Evolutionary conservation across 1,140 invertebrate species (phyloP).

Genomic region (Tetranychus urticae): DNA sequence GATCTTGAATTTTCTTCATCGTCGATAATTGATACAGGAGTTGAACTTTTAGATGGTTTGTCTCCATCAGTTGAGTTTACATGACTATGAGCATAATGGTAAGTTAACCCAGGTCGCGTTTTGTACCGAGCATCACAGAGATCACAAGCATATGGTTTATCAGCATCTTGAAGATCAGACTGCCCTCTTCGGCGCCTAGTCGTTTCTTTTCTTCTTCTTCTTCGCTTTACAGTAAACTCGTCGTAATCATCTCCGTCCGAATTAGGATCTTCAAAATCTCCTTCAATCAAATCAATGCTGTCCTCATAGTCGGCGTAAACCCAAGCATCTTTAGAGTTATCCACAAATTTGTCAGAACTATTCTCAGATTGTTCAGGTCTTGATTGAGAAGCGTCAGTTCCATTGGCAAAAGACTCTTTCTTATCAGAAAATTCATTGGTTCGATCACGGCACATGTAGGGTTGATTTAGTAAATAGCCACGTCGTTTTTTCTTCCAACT

Average conservation of each 20-base stretch:
- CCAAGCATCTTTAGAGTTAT: conserved; percentile 14
- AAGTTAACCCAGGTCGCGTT: conserved; percentile 79
- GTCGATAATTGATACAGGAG: background rate
- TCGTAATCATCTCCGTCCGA: conserved; percentile 78
- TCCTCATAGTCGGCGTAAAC: conserved; percentile 23
- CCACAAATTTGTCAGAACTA: too few relatives aligned
- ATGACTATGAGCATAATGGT: conserved; percentile 90
- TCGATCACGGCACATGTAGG: too few relatives aligned
- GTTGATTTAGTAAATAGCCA: conserved; percentile 43
- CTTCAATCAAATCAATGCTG: conserved; percentile 31
- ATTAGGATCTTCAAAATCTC: conserved; percentile 67
- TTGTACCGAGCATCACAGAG: conserved; percentile 90
- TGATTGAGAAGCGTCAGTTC: too few relatives aligned
- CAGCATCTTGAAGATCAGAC: conserved; percentile 37
- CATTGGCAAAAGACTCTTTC: too few relatives aligned
- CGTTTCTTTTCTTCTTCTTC: conserved; percentile 27
- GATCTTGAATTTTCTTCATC: background rate
- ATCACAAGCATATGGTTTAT: conserved; percentile 71
- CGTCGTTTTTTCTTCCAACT: conserved; percentile 78
- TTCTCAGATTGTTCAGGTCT: too few relatives aligned
- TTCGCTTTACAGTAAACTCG: conserved; percentile 48
- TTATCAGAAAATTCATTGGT: too few relatives aligned
- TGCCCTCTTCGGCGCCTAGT: conserved; percentile 30
- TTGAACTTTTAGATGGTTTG: background rate
- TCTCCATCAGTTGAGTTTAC: background rate